A percentile compares a stretch with the other conserved stretches of the same genome.
Conservation (phyloP, 2,888 invertebrate genomes). For the Antitype chi region DNA sequence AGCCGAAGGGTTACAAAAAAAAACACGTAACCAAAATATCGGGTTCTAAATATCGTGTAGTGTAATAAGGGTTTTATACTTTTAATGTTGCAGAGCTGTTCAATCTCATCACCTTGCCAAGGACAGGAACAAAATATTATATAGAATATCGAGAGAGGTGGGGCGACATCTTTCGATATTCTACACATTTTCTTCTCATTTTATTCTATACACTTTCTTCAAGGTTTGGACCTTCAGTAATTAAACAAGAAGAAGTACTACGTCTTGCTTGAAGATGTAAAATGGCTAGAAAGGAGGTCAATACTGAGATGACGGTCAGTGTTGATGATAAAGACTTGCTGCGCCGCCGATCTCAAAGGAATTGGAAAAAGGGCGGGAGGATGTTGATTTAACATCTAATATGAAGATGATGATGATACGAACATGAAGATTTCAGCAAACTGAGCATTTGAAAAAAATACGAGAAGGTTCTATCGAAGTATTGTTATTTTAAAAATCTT, state of each 20-base stretch:
- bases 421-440: background rate
- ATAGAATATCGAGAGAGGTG: background rate
- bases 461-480: background rate
- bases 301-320: background rate
- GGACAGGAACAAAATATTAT: background rate
- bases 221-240: no score
- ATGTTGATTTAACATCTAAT: background rate
- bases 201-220: no score
- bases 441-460: background rate
- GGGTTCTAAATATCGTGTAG: no score
- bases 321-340: background rate
- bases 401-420: no score
- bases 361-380: background rate
- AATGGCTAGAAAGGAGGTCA: background rate
- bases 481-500: constrained; percentile 3
- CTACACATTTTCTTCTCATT: no score
- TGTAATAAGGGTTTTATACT: no score
- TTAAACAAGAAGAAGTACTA: background rate
- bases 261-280: background rate
- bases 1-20: no score
- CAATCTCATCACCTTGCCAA: background rate
- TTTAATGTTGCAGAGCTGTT: background rate
- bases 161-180: no score
- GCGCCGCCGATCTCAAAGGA: background rate
- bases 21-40: no score